Conservation (phyloP, 2,797 vertebrate genomes). For the Onychomys arenicola region DNA sequence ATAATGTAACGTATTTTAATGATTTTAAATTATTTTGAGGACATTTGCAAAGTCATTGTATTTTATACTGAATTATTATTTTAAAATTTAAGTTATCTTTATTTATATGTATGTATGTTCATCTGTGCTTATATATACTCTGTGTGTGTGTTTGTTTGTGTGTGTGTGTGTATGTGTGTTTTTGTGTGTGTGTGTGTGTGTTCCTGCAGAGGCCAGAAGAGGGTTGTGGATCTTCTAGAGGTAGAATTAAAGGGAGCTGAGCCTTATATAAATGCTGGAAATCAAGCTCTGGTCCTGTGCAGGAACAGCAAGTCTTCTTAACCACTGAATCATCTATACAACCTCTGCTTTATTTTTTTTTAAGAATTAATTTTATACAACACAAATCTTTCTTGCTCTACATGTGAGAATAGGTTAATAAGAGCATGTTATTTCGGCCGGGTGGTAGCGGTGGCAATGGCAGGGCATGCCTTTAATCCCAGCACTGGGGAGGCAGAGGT, state of each 20-base stretch:
- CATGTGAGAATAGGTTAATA: background rate
- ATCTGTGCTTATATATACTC: background rate
- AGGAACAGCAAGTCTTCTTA: background rate
- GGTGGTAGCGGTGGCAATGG: too few species aligned
- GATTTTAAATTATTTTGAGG: slow-evolving; percentile 29
- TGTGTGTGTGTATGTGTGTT: background rate
- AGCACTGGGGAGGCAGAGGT: too few species aligned
- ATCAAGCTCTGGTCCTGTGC: background rate
- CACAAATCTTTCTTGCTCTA: background rate
- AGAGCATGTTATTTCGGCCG: background rate
- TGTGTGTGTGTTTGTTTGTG: background rate
- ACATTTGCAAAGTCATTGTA: slow-evolving; percentile 25
- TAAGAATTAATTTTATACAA: slow-evolving; percentile 52
- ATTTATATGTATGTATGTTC: background rate
- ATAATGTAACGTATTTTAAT: slow-evolving; percentile 26
- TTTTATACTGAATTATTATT: slow-evolving; percentile 38
- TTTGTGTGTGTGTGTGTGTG: background rate
- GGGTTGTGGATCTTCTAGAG: background rate
- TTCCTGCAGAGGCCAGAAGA: background rate
- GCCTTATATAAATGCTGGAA: background rate
- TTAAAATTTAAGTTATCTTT: slow-evolving; percentile 45
- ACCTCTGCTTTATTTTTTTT: slow-evolving; percentile 24
- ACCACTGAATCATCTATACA: background rate
- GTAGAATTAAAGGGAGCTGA: background rate
- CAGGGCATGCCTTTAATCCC: too few species aligned